Conservation (phyloP, 1,140 invertebrate species). For the Drosophila dunni region DNA sequence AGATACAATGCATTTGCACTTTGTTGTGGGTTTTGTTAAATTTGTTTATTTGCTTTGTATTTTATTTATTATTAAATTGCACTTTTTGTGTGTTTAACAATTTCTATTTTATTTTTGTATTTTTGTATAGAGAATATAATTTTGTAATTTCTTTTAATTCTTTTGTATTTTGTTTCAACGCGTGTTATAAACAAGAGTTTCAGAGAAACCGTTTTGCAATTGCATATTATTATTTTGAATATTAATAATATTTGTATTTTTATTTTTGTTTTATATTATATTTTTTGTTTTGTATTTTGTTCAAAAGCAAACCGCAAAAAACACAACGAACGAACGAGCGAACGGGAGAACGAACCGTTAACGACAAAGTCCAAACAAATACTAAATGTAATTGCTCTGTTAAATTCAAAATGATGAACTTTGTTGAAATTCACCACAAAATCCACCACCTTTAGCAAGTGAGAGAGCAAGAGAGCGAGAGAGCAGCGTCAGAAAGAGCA, state of each 20-base stretch:
- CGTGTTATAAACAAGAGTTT: slow-evolving; percentile 46
- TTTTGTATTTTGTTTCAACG: slow-evolving; percentile 42
- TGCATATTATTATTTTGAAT: slow-evolving; percentile 37
- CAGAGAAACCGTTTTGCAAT: slow-evolving; percentile 52
- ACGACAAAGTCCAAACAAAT: slow-evolving; percentile 83
- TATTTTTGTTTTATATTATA: slow-evolving; percentile 42
- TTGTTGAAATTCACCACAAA: slow-evolving; percentile 58
- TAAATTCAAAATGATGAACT: slow-evolving; percentile 49
- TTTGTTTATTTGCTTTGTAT: slow-evolving; percentile 4
- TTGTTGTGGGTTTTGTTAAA: slow-evolving; percentile 45
- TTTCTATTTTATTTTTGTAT: slow-evolving; percentile 37
- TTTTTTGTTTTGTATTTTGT: slow-evolving; percentile 41
- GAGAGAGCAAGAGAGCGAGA: slow-evolving; percentile 16
- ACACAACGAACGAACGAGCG: slow-evolving; percentile 57
- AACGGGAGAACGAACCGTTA: slow-evolving; percentile 75
- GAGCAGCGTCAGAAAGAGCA: slow-evolving; percentile 9
- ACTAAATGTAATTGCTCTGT: slow-evolving; percentile 68
- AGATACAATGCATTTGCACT: slow-evolving; percentile 78
- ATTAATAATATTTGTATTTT: slow-evolving; percentile 7
- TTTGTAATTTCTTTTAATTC: slow-evolving; percentile 21
- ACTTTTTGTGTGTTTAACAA: slow-evolving; percentile 75
- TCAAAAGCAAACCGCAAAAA: slow-evolving; percentile 55
- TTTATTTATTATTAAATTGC: slow-evolving; percentile 60
- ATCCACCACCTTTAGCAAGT: slow-evolving; percentile 26
- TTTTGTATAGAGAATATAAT: slow-evolving; percentile 36